These are phyloP conservation scores for Chrysocyon brachyurus DNA, from an alignment of 2,797 vertebrate species.

Conservation along the genomic window DNA sequence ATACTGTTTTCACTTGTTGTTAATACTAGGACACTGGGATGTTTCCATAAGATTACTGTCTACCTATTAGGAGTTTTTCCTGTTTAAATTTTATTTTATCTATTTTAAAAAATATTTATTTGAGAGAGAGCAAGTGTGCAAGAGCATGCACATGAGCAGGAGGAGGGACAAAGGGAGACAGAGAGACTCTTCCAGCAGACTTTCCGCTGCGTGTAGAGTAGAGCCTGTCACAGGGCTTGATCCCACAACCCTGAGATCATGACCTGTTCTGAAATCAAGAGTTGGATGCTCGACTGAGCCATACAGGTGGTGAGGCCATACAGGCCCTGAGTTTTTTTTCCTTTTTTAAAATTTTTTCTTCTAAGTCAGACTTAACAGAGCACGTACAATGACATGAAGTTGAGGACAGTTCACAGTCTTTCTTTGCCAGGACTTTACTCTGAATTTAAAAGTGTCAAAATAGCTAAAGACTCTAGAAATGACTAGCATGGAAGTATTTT, in stretches of 20 bases:
- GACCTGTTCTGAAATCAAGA: background rate
- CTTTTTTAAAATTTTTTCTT: background rate
- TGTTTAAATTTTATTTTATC: background rate
- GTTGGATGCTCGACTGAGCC: background rate
- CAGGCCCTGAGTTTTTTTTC: background rate
- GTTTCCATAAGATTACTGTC: background rate
- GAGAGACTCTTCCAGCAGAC: background rate
- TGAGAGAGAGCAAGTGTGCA: background rate
- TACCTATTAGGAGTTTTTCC: background rate
- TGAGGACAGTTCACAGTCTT: background rate
- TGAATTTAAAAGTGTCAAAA: constrained; percentile 44
- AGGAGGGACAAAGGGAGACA: background rate
- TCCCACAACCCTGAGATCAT: background rate
- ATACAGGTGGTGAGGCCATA: background rate
- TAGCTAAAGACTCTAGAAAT: background rate
- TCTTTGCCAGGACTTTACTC: background rate
- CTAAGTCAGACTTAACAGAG: background rate
- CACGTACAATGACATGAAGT: background rate
- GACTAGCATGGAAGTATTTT: background rate
- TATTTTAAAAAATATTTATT: background rate
- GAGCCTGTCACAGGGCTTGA: background rate
- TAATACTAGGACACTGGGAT: background rate
- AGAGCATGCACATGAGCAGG: background rate
- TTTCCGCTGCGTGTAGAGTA: background rate
- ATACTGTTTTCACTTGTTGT: background rate